Evolutionary conservation across 2,113 vertebrate genomes (phyloP).

Genomic region (Elachura formosa): DNA sequence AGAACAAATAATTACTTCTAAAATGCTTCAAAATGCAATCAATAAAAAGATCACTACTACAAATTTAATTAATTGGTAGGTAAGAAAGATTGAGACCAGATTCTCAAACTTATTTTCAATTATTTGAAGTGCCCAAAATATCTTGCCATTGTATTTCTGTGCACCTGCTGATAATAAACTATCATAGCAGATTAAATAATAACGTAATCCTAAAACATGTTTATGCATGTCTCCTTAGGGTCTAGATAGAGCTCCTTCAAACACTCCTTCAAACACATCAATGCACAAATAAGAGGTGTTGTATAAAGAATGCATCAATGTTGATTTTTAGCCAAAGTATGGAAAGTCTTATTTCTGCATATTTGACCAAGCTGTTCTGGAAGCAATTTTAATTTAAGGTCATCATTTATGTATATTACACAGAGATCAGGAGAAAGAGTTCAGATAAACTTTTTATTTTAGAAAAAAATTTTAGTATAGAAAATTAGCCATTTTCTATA

Average conservation of each 20-base stretch:
- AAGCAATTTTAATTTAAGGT: background rate
- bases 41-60: background rate
- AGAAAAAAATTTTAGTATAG: background rate
- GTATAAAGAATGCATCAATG: background rate
- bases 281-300: background rate
- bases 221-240: background rate
- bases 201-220: background rate
- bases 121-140: background rate
- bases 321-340: background rate
- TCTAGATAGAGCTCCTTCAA: background rate
- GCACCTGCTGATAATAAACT: background rate
- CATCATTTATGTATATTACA: background rate
- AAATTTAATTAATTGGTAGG: background rate
- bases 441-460: background rate
- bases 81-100: background rate
- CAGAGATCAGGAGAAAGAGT: background rate
- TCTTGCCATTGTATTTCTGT: background rate
- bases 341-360: background rate
- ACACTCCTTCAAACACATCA: background rate
- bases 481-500: background rate
- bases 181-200: background rate
- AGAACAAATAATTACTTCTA: background rate
- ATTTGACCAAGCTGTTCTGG: background rate
- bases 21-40: background rate
- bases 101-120: background rate